Conservation (phyloP, 2,113 vertebrate genomes). For the Ceyx margarethae region DNA sequence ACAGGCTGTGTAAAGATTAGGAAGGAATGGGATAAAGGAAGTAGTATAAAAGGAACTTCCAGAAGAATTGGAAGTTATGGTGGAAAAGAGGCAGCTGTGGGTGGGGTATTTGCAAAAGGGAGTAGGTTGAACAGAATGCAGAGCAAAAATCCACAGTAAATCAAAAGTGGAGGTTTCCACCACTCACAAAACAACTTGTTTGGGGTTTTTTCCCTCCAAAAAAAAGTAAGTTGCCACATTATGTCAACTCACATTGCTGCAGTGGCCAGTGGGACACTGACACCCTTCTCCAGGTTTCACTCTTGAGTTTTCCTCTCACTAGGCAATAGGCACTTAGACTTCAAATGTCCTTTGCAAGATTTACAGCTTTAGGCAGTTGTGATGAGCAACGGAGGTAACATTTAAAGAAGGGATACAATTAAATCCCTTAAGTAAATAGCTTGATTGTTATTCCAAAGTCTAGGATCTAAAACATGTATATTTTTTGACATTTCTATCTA, state of each 20-base stretch:
- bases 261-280: not conserved
- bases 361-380: not conserved
- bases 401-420: not conserved
- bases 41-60: not conserved
- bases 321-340: not conserved
- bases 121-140: not conserved
- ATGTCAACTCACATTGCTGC: not conserved
- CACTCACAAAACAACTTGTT: not conserved
- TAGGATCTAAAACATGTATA: not conserved
- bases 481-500: not conserved
- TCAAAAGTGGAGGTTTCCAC: not conserved
- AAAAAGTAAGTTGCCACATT: not conserved
- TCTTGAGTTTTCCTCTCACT: not conserved
- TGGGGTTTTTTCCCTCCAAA: fast-evolving
- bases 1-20: not conserved
- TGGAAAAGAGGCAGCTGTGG: fast-evolving
- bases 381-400: not conserved
- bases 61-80: not conserved
- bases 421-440: not conserved
- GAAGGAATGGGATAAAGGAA: not conserved
- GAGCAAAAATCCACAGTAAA: not conserved
- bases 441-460: not conserved
- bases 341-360: not conserved
- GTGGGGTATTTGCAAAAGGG: not conserved
- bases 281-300: not conserved